These are phyloP conservation scores for Apus apus DNA, from an alignment of 2,113 vertebrate species.

Conservation along the genomic window DNA sequence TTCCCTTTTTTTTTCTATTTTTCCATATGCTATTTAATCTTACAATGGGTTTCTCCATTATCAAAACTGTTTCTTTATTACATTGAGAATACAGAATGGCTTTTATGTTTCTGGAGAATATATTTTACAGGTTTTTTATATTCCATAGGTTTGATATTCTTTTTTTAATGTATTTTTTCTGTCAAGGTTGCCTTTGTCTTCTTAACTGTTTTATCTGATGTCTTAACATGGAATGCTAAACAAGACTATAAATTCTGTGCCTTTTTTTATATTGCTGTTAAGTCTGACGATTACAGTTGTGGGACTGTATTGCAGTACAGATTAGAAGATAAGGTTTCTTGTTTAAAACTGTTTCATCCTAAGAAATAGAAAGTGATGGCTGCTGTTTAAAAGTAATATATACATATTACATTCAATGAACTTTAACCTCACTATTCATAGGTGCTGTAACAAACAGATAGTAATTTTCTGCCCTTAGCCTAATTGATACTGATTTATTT, in stretches of 20 bases:
- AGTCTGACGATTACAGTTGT: background rate
- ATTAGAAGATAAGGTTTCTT: background rate
- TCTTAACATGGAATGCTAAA: background rate
- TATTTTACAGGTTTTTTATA: background rate
- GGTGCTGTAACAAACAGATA: background rate
- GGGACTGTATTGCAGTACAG: background rate
- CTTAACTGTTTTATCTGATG: background rate
- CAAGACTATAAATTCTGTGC: background rate
- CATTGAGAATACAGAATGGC: background rate
- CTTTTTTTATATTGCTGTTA: background rate
- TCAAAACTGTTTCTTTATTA: background rate
- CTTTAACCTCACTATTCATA: background rate
- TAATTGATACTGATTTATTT: background rate
- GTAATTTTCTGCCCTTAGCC: background rate
- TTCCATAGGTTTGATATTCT: background rate
- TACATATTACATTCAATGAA: background rate
- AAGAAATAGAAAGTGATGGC: background rate
- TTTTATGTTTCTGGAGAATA: background rate
- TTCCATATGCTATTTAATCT: background rate
- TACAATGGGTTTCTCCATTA: background rate
- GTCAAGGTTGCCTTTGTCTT: background rate
- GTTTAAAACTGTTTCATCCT: background rate
- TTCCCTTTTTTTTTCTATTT: background rate
- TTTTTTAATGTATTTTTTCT: background rate
- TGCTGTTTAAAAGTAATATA: background rate